These are phyloP conservation scores for Tapirus terrestris DNA, from an alignment of 2,113 vertebrate genomes.

Conservation along the genomic window DNA sequence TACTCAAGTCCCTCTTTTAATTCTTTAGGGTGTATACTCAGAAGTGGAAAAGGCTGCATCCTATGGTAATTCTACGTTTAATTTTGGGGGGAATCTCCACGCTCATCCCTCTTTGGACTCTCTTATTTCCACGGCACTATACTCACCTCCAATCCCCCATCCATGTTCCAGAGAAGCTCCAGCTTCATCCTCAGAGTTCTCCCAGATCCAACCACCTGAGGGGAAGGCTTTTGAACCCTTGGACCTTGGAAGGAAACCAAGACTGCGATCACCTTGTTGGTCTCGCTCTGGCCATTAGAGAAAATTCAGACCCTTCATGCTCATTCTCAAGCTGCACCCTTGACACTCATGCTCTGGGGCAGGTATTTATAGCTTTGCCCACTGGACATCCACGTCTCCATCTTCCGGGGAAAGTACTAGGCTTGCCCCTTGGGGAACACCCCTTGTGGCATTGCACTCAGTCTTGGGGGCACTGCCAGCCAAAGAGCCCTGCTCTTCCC, in stretches of 20 bases:
- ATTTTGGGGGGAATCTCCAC: not conserved
- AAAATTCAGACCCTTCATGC: not conserved
- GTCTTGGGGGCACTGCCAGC: not conserved
- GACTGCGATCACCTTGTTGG: no score
- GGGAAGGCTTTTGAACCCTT: not conserved
- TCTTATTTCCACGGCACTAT: not conserved
- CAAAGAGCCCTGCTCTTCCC: not conserved
- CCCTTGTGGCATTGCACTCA: not conserved
- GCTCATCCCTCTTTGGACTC: not conserved
- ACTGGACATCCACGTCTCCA: rapidly evolving
- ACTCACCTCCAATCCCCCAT: no score
- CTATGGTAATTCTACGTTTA: not conserved
- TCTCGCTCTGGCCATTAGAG: not conserved
- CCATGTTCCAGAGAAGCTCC: not conserved
- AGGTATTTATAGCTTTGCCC: not conserved
- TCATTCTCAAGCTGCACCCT: not conserved
- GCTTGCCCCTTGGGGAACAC: not conserved
- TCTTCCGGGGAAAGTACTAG: not conserved
- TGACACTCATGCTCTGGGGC: rapidly evolving
- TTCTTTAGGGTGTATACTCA: not conserved
- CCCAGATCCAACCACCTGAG: not conserved
- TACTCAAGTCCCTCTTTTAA: rapidly evolving
- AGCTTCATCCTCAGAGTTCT: not conserved
- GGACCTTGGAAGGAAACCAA: not conserved
- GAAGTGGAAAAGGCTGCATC: not conserved